Percentiles rank a stretch among this genome's conserved stretches.
phyloP scores from a whole-genome alignment of 2,113 vertebrate species.

The Terrapene triunguis region DNA sequence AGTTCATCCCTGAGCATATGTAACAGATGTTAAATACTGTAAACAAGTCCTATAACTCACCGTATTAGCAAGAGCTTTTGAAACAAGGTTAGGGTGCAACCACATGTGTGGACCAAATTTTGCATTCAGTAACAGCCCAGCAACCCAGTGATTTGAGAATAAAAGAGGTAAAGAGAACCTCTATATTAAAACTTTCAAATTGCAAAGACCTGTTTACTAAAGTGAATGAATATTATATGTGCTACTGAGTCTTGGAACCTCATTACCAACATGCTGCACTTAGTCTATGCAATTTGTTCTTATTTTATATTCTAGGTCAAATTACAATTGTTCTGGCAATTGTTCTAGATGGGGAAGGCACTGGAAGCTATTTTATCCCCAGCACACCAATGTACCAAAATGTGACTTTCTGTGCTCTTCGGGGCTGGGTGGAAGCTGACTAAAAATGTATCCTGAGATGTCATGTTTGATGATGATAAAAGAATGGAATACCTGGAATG shows the following conservation, averaged over 20 bases:
- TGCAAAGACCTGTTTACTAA: neutral
- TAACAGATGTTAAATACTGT: conserved; percentile 52
- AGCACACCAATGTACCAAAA: neutral
- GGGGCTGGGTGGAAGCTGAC: neutral
- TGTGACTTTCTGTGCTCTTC: accelerated
- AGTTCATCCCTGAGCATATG: conserved; percentile 21
- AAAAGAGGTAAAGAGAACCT: neutral
- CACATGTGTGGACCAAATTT: neutral
- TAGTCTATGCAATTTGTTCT: neutral
- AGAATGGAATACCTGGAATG: accelerated
- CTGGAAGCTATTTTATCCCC: neutral
- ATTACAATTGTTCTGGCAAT: neutral
- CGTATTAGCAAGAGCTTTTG: neutral
- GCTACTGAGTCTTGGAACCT: neutral
- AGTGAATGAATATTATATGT: neutral
- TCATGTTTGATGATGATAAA: neutral
- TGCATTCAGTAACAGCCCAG: neutral
- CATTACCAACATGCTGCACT: neutral
- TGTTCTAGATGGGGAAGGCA: neutral
- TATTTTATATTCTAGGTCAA: neutral
- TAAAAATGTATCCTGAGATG: neutral
- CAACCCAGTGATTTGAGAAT: neutral
- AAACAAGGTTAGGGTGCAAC: neutral
- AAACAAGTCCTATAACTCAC: conserved; percentile 11
- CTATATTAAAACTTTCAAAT: neutral